Percentiles rank a stretch among this genome's conserved stretches.
Evolutionary conservation across 64 coral and sea anemone species (phyloP).

Genomic region (Stichodactyla helianthus): DNA sequence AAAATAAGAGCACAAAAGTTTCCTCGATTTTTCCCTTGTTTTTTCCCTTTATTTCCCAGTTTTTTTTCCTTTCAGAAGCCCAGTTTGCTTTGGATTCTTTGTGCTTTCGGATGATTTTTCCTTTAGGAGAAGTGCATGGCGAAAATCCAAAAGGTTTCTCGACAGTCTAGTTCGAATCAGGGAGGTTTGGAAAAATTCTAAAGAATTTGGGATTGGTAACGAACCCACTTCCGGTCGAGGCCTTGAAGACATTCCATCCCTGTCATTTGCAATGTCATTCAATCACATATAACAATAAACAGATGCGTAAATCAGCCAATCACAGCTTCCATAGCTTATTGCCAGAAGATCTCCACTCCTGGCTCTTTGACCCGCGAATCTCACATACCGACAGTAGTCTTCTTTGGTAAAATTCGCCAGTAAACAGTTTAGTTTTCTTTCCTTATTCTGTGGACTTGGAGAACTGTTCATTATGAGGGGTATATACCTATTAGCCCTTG

Average conservation of each 20-base stretch:
- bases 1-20: no score
- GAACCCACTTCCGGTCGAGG: neutral
- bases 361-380: conserved; percentile 15
- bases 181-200: neutral
- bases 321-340: neutral
- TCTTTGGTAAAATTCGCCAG: neutral
- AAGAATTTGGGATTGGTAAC: conserved; percentile 8
- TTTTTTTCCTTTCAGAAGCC: neutral
- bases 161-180: no score
- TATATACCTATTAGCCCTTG: conserved; percentile 18
- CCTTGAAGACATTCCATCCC: neutral
- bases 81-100: neutral
- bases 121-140: neutral
- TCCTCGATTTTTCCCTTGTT: neutral
- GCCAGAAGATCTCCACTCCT: neutral
- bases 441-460: neutral
- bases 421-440: neutral
- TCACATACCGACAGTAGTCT: conserved; percentile 6
- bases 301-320: conserved; percentile 16
- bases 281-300: neutral
- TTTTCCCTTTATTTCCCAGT: neutral
- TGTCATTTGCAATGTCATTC: neutral
- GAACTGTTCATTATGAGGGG: conserved; percentile 17
- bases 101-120: neutral
- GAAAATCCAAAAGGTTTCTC: neutral